A percentile compares a stretch with the other conserved stretches of the same genome.
Conservation (phyloP, 2,113 vertebrate species). For the Erinaceus europaeus region DNA sequence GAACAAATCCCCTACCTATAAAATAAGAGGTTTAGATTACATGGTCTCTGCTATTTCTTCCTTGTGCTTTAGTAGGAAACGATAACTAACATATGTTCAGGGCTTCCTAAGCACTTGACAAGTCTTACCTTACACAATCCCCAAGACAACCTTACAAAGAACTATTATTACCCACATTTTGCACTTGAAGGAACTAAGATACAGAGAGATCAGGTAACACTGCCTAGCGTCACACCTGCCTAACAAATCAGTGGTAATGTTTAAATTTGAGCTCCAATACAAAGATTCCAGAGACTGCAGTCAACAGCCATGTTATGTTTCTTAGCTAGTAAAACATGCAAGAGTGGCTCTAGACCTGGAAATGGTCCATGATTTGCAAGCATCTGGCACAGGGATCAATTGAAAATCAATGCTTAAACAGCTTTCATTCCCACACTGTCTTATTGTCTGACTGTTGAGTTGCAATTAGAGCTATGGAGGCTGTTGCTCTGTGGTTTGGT, state of each 20-base stretch:
- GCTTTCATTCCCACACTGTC: not conserved
- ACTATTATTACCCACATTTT: not conserved
- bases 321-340: not conserved
- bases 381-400: constrained; percentile 10
- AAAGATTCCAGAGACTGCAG: not conserved
- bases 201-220: not conserved
- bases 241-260: not conserved
- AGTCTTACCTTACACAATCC: not conserved
- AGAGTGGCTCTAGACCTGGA: not conserved
- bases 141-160: not conserved
- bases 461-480: not conserved
- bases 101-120: not conserved
- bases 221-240: not conserved
- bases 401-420: constrained; percentile 25
- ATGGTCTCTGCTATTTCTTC: not conserved
- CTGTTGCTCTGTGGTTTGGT: not conserved
- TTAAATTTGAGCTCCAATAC: not conserved
- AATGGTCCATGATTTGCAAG: not conserved
- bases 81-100: not conserved
- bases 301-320: not conserved
- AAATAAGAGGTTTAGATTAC: constrained; percentile 8
- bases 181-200: not conserved
- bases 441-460: not conserved
- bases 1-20: constrained; percentile 12
- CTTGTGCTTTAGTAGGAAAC: constrained; percentile 8